Evolutionary conservation across 2,113 vertebrate species (phyloP), one percentile per base, ranked within the genome.

Genomic region (Pholis gunnellus): DNA sequence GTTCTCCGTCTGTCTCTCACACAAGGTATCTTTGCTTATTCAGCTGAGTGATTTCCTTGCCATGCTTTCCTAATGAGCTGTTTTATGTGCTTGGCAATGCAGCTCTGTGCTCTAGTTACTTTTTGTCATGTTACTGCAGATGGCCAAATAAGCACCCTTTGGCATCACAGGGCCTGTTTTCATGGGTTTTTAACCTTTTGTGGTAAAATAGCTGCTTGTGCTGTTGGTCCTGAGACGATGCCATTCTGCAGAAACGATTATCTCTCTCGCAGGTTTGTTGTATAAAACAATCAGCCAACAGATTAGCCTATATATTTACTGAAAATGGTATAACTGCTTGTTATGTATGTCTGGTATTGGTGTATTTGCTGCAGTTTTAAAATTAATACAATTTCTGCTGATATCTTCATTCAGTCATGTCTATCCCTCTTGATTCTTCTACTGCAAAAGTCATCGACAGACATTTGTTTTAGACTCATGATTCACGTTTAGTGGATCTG

Each of bases 151-250:
- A 83, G 22, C 66, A 22, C 74, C 78, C n/a, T 2, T 38, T 82
- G 88, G 64, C 83, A 89, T 70, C 79, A 82, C 61, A 79, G 8
- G 20, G 54, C 52, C 64, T 27, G 42, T 67, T 85, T 91, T 87
- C 78, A 91, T 70, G 79, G 80, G 13, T 75, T 22, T 82, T 90
- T 93, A 85, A 83, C 27, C 87, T 82, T 86, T 76, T 57, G n/a
- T 86, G 50, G 31, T 71, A 84, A 80, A 83, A 54, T 9, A 84
- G 67, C 69, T 76, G 60, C 50, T 54, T 77, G 31, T 60, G 56
- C 17, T 61, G 75, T 71, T 75, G 31, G 57, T 67, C 61, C 69
- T 50, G 34, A 50, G 13, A 59, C 31, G 34, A n/a, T 63, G 9
- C 5, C 27, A 46, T n/a, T 20, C 8, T 13, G 36, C 31, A 42